phyloP scores from a whole-genome alignment of 2,888 invertebrate genomes.

The Scrobipalpa costella region DNA sequence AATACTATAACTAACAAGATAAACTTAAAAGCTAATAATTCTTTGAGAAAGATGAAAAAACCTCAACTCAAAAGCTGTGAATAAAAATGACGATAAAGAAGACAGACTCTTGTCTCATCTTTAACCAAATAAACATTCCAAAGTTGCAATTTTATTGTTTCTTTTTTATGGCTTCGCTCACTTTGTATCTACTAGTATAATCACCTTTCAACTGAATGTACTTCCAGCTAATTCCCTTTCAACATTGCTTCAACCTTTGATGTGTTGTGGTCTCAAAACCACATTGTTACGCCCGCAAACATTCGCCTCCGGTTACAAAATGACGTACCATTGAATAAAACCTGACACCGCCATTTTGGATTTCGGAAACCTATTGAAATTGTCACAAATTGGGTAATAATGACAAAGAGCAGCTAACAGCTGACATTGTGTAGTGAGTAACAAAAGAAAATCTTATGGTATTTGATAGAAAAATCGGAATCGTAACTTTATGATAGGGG shows the following conservation, averaged over 20 bases:
- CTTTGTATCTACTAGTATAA: too few relatives aligned
- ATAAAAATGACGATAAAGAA: too few relatives aligned
- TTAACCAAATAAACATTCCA: background rate
- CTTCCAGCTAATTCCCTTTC: background rate
- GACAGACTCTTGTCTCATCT: too few relatives aligned
- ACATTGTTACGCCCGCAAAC: constrained; percentile 44
- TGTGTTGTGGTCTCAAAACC: constrained; percentile 10
- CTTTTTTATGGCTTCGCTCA: too few relatives aligned
- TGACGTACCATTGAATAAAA: constrained; percentile 3
- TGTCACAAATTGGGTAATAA: constrained; percentile 4
- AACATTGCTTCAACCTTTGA: background rate
- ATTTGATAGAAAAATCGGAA: too few relatives aligned
- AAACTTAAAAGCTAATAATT: too few relatives aligned
- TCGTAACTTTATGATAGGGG: background rate
- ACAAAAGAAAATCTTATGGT: too few relatives aligned
- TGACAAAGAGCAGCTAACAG: background rate
- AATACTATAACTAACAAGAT: too few relatives aligned
- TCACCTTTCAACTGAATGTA: too few relatives aligned
- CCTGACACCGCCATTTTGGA: constrained; percentile 5
- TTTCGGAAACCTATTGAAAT: constrained; percentile 4
- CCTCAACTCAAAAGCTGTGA: too few relatives aligned
- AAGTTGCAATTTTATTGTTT: background rate
- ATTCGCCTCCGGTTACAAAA: constrained; percentile 40
- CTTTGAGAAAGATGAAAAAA: too few relatives aligned
- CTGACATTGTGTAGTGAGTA: too few relatives aligned